Conservation (phyloP, 2,797 vertebrate genomes). For the Hyperoplus lanceolatus region DNA sequence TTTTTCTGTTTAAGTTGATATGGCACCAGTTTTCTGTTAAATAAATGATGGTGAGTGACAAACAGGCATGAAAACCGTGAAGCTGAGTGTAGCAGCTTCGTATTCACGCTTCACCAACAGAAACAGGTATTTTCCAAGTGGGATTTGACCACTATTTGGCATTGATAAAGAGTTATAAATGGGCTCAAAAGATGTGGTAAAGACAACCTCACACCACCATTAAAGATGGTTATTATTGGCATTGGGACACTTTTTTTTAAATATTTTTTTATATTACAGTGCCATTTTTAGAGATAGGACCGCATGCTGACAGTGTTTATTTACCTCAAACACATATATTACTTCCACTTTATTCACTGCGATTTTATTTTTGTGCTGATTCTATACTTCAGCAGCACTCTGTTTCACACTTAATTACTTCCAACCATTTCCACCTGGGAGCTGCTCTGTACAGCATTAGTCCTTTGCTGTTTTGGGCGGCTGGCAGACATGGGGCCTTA, state of each 20-base stretch:
- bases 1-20: not conserved
- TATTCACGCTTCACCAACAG: not conserved
- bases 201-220: not conserved
- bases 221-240: not conserved
- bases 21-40: not conserved
- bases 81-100: not conserved
- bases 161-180: not conserved
- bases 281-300: conserved; percentile 9
- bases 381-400: conserved; percentile 11
- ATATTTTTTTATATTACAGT: not conserved
- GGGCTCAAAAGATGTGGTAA: not conserved
- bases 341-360: conserved; percentile 39
- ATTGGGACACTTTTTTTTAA: not conserved
- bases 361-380: conserved; percentile 36
- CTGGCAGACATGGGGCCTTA: conserved; percentile 47
- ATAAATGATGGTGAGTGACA: not conserved
- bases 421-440: conserved; percentile 39
- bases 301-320: conserved; percentile 44
- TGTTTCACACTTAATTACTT: conserved; percentile 44
- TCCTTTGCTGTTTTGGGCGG: conserved; percentile 40
- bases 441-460: conserved; percentile 37
- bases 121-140: not conserved
- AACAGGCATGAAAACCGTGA: not conserved
- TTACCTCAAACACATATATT: conserved; percentile 22
- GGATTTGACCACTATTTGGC: not conserved